Percentiles rank a stretch among this genome's conserved stretches.
Evolutionary conservation across 1,140 invertebrate species (phyloP).

Genomic region (Lineus longissimus): DNA sequence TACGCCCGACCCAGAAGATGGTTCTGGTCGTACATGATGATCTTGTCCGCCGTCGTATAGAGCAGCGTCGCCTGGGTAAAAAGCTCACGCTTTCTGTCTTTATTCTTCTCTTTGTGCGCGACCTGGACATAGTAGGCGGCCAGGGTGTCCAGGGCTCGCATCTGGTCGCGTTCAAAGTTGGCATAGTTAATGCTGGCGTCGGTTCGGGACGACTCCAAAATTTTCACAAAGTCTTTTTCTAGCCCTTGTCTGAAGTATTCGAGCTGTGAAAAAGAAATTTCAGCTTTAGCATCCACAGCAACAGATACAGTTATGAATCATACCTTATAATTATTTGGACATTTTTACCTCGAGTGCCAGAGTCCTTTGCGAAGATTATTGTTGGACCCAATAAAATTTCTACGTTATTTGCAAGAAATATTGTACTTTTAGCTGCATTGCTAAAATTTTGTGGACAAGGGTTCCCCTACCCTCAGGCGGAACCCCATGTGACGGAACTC

Average conservation of each 20-base stretch:
- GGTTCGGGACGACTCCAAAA: slow-evolving; percentile 80
- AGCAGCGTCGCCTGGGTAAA: slow-evolving; percentile 95
- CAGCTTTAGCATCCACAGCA: background rate
- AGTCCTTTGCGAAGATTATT: too few relatives aligned
- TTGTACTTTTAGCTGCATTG: too few relatives aligned
- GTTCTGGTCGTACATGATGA: slow-evolving; percentile 99
- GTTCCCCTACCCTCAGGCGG: background rate
- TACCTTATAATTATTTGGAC: background rate
- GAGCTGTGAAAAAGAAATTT: slow-evolving; percentile 61
- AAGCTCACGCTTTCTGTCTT: slow-evolving; percentile 90
- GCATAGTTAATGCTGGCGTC: slow-evolving; percentile 85
- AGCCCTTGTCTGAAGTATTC: slow-evolving; percentile 95
- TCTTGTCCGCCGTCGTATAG: slow-evolving; percentile 98
- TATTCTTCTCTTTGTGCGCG: slow-evolving; percentile 89
- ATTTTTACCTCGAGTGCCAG: background rate
- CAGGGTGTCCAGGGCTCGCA: slow-evolving; percentile 91
- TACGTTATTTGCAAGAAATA: too few relatives aligned
- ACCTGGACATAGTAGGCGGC: slow-evolving; percentile 97
- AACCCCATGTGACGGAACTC: too few relatives aligned
- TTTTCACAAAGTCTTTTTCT: slow-evolving; percentile 87
- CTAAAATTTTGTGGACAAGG: too few relatives aligned
- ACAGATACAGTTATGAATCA: slow-evolving; percentile 4
- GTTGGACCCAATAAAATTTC: too few relatives aligned
- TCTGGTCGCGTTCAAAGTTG: slow-evolving; percentile 94
- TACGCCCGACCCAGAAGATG: slow-evolving; percentile 96